Evolutionary conservation across 2,888 invertebrate species (phyloP), one percentile per base, ranked within the genome.

Genomic region (Noctua fimbriata): DNA sequence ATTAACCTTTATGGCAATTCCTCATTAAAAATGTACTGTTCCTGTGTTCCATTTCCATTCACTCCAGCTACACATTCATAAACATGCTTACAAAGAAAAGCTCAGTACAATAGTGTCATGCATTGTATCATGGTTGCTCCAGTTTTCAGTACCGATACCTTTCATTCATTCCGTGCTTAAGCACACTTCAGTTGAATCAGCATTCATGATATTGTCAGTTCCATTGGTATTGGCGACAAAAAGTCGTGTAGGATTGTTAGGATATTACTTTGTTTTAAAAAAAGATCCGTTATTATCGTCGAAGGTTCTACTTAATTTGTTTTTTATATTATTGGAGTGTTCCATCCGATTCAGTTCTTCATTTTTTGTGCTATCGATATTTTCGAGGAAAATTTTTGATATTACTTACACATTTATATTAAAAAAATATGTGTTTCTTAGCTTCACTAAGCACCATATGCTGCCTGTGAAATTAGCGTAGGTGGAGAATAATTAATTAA

Each of bases 131-230:
- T 66, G 63, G 67, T 60, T 70, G 81, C 41, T 72, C 80, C 63
- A 82, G 87, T 84, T 88, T 36, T 44, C 58, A 79, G 66, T 76
- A 47, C 63, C 41, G 78, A 88, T 84, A 76, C 75, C 71, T 66
- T 79, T 82, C 83, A 88, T 87, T 58, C 74, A 76, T 81, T 66
- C 60, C 44, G 28, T 58, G 70, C 65, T 75, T 75, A 70, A 69
- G 63, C 69, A 71, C 76, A 69, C 49, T 69, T n/a, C 63, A 72
- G 28, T 67, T 65, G 72, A 76, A 66, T 83, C 76, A 77, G 69
- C 60, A 66, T 76, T 81, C 69, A 80, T 82, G 73, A 47, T 60
- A 63, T 69, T 83, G 74, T 80, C 73, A 76, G 71, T 49, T 41
- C 21, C 41, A 66, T 41, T 21, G 21, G 36, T 47, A 60, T 32